Evolutionary conservation across 2,113 vertebrate genomes (phyloP), one percentile per base, ranked within the genome.

Genomic region (Pseudonaja textilis): DNA sequence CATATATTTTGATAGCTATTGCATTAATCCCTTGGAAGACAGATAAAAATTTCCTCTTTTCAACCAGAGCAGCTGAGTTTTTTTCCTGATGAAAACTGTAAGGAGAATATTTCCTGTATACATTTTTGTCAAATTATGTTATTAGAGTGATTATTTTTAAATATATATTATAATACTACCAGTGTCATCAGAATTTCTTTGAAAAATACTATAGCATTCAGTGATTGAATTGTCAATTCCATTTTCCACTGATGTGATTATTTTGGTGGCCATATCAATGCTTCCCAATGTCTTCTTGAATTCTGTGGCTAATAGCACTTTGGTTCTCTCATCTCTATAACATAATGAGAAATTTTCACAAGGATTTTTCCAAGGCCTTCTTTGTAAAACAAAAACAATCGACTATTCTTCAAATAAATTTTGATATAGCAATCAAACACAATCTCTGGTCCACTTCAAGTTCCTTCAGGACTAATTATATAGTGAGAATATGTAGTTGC

Each of bases 391-490:
- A 91, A 55, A 0, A 20, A 90, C 4, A 0, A 25, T 47, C 54
- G 81, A 2, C 5, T 85, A 90, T 20, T 90, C 14, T 91, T 57
- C 39, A 1, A 55, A 12, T 5, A 52, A 25, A 91, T 87, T 91
- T 92, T 89, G 42, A 93, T 92, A 93, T 11, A 93, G 61, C 29
- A 94, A 61, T 96, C 50, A 92, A 50, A 94, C 5, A 93, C 22
- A 94, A 91, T 93, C 92, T 96, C 94, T 94, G 86, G 91, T 96
- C 95, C 56, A 96, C 91, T 96, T 91, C 54, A 94, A 95, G 95
- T 97, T 95, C 96, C 50, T 96, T 97, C 93, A 94, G 89, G 88
- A 96, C 96, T 97, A 97, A 98, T 97, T 97, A 96, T 96, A 87
- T 91, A 94, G 52, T 94, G 85, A 85, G 50, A 90, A 52, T 94